These are phyloP conservation scores for Cantharis lateralis DNA, from an alignment of 2,888 invertebrate genomes.

Conservation along the genomic window DNA sequence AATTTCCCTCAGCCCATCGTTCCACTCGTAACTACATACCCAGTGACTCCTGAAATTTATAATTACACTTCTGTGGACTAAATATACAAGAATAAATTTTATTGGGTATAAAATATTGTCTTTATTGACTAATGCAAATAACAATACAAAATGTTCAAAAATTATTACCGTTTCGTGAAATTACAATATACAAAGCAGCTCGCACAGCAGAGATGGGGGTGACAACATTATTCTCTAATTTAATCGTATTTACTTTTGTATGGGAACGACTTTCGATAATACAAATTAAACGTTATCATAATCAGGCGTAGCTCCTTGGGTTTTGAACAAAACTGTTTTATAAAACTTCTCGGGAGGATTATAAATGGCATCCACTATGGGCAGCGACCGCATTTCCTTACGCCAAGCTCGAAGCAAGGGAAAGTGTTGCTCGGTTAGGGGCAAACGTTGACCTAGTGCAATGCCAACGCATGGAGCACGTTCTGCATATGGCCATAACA, in stretches of 20 bases:
- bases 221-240: not conserved
- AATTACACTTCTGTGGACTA: too few species aligned
- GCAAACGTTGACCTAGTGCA: slow-evolving; percentile 41
- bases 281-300: slow-evolving; percentile 43
- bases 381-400: slow-evolving; percentile 42
- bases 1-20: too few species aligned
- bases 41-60: too few species aligned
- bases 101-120: too few species aligned
- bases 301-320: slow-evolving; percentile 39
- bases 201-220: not conserved
- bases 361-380: slow-evolving; percentile 42
- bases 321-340: slow-evolving; percentile 42
- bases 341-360: slow-evolving; percentile 46
- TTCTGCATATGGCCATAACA: slow-evolving; percentile 53
- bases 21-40: too few species aligned
- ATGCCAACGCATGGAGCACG: slow-evolving; percentile 37
- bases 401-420: slow-evolving; percentile 44
- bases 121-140: too few species aligned
- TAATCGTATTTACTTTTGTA: too few species aligned
- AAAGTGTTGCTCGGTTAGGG: slow-evolving; percentile 42
- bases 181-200: not conserved
- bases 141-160: too few species aligned
- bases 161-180: too few species aligned
- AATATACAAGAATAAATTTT: too few species aligned
- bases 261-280: not conserved